Percentiles rank a stretch among this genome's conserved stretches.
Evolutionary conservation across 2,888 invertebrate genomes (phyloP).

Genomic region (Drosophila hamatofila): DNA sequence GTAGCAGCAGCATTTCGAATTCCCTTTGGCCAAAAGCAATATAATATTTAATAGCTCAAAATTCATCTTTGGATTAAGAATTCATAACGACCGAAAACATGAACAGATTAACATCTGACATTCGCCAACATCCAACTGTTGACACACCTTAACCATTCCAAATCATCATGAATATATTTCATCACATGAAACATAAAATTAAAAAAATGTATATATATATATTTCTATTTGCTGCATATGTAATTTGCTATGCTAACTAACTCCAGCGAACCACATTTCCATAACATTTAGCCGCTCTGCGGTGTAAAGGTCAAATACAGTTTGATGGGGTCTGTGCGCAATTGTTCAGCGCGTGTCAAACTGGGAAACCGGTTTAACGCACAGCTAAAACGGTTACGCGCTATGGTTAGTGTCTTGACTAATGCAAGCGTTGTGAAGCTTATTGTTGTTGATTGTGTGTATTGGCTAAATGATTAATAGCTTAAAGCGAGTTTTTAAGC

Average conservation of each 20-base stretch:
- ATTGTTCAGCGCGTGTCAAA: neutral
- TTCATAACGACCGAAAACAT: slow-evolving; percentile 2
- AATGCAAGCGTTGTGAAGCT: neutral
- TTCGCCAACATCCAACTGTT: neutral
- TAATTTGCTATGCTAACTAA: neutral
- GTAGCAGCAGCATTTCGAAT: neutral
- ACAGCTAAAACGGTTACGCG: neutral
- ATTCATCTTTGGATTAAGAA: slow-evolving; percentile 1
- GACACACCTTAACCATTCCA: slow-evolving; percentile 1
- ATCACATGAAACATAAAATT: slow-evolving; percentile 8
- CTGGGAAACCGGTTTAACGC: slow-evolving; percentile 31
- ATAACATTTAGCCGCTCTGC: neutral
- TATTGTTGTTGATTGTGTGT: neutral
- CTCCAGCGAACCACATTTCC: neutral
- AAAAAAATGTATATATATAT: neutral
- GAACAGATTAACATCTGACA: neutral
- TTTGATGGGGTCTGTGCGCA: neutral
- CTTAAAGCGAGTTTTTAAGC: neutral
- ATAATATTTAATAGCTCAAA: neutral
- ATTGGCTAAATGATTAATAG: slow-evolving; percentile 7
- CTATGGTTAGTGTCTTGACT: slow-evolving; percentile 16
- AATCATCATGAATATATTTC: slow-evolving; percentile 1
- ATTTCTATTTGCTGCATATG: neutral
- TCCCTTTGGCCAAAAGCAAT: neutral
- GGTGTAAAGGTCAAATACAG: neutral